Evolutionary conservation across 2,888 invertebrate genomes (phyloP).

Genomic region (Eupeodes luniger): DNA sequence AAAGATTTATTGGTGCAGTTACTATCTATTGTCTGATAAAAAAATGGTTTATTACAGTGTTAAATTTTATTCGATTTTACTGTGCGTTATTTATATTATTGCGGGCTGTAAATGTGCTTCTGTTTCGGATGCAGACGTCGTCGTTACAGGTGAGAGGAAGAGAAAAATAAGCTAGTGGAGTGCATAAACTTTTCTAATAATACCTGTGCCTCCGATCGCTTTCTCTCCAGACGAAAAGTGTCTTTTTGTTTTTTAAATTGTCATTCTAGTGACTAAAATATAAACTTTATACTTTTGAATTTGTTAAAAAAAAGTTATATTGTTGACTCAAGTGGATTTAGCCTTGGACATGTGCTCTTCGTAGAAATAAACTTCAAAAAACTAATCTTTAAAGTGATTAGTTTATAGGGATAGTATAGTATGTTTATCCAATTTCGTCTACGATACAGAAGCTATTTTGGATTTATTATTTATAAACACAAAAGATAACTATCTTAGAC

Average conservation of each 20-base stretch:
- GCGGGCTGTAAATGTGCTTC: slow-evolving; percentile 63
- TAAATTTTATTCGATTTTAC: slow-evolving; percentile 52
- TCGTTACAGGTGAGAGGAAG: slow-evolving; percentile 56
- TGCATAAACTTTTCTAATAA: not conserved
- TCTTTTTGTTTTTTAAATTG: not conserved
- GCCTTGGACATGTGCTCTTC: not conserved
- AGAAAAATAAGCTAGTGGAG: not conserved
- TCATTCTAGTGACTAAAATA: not conserved
- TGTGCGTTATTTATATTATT: slow-evolving; percentile 58
- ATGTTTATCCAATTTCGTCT: slow-evolving; percentile 2
- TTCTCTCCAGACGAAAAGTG: not conserved
- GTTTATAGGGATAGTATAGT: not conserved
- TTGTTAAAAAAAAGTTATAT: not conserved
- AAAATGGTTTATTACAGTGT: slow-evolving; percentile 65
- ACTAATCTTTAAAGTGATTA: slow-evolving; percentile 10
- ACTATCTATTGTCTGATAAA: slow-evolving; percentile 55
- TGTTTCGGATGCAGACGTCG: slow-evolving; percentile 39
- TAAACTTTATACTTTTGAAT: not conserved
- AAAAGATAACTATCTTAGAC: too few species aligned
- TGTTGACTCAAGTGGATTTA: slow-evolving; percentile 2
- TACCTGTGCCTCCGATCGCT: not conserved
- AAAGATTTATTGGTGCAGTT: slow-evolving; percentile 33
- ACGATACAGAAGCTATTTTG: slow-evolving; percentile 37
- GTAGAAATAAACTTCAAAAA: not conserved
- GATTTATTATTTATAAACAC: slow-evolving; percentile 3